Percentiles rank a stretch among this genome's conserved stretches.
Evolutionary conservation across 2,113 vertebrate species (phyloP).

Genomic region (Struthidea cinerea): DNA sequence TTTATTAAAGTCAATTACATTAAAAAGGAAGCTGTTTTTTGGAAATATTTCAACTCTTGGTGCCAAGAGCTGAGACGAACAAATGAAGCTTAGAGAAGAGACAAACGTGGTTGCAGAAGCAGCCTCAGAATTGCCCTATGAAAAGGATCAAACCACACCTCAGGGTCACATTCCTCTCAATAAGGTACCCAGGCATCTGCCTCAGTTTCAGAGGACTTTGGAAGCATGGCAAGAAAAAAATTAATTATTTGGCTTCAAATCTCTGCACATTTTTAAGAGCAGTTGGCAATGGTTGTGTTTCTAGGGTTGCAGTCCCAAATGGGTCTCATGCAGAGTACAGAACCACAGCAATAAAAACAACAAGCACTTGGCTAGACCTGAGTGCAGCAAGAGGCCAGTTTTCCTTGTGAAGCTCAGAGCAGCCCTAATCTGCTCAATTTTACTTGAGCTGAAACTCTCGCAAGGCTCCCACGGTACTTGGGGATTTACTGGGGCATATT

Average conservation of each 20-base stretch:
- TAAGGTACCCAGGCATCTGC: background rate
- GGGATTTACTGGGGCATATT: background rate
- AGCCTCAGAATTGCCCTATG: background rate
- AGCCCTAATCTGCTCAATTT: conserved; percentile 14
- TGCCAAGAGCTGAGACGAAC: background rate
- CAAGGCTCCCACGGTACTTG: background rate
- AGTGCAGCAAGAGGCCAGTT: background rate
- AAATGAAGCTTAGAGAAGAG: background rate
- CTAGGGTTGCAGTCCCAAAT: background rate
- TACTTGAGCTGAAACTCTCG: background rate
- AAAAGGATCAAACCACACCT: background rate
- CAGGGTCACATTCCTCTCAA: background rate
- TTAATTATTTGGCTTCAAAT: background rate
- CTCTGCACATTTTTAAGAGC: background rate
- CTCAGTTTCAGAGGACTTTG: background rate
- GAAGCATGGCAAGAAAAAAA: background rate
- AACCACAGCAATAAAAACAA: background rate
- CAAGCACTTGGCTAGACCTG: background rate
- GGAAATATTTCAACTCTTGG: background rate
- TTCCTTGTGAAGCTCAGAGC: background rate
- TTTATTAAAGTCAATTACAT: background rate
- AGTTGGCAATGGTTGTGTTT: background rate
- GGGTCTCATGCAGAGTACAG: background rate
- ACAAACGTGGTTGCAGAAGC: background rate
- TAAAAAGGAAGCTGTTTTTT: background rate